Percentiles rank a stretch among this genome's conserved stretches.
Conservation (phyloP, 37 sponge, comb jelly and placozoan species). For the Halisarca cf. caerulea region DNA sequence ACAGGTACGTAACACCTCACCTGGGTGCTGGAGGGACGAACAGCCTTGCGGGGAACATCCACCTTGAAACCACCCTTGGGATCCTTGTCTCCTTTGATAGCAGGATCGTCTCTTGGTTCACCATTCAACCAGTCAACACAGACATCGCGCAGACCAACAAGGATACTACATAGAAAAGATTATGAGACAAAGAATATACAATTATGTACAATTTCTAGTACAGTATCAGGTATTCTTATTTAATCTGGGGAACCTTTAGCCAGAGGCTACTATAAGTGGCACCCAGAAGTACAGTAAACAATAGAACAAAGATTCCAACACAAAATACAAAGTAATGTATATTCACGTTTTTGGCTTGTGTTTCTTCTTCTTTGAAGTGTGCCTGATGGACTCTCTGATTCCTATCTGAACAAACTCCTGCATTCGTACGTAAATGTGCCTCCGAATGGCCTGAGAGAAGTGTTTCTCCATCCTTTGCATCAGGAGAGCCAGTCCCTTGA, state of each 20-base stretch:
- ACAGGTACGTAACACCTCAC: background rate
- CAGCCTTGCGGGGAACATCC: conserved; percentile 69
- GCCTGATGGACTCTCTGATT: conserved; percentile 83
- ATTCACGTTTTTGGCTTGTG: conserved; percentile 87
- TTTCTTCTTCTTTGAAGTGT: conserved; percentile 90
- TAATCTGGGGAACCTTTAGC: no score
- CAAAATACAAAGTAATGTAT: no score
- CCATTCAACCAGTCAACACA: conserved; percentile 96
- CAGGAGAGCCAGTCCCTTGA: conserved; percentile 91
- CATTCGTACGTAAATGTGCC: conserved; percentile 68
- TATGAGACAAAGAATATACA: no score
- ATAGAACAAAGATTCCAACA: no score
- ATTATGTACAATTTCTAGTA: no score
- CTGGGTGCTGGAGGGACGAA: conserved; percentile 81
- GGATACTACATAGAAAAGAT: no score
- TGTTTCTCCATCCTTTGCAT: conserved; percentile 93
- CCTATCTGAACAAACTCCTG: conserved; percentile 92
- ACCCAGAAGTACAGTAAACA: no score
- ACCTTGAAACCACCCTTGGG: conserved; percentile 87
- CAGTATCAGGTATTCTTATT: no score
- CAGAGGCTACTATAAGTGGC: no score
- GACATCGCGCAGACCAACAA: conserved; percentile 92
- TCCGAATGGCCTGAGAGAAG: conserved; percentile 79
- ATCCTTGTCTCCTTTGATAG: conserved; percentile 94
- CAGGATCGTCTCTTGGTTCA: conserved; percentile 90